These are phyloP conservation scores for Dorcus hopei DNA, from an alignment of 2,888 invertebrate genomes.

Conservation along the genomic window DNA sequence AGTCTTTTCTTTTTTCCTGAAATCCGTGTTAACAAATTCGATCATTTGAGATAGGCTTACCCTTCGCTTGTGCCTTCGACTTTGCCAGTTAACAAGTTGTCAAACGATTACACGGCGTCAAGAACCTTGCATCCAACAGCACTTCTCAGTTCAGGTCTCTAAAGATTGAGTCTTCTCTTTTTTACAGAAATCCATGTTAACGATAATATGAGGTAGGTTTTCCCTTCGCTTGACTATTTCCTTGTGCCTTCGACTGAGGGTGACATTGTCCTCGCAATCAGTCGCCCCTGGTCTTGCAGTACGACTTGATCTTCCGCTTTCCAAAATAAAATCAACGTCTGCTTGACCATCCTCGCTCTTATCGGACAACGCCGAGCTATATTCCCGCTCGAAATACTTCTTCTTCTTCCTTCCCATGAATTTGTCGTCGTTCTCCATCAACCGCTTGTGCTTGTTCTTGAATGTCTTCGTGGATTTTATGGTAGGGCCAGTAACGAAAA, in stretches of 20 bases:
- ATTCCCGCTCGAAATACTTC: slow-evolving; percentile 44
- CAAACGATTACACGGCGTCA: slow-evolving; percentile 57
- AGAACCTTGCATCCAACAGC: slow-evolving; percentile 57
- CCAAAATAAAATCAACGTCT: slow-evolving; percentile 49
- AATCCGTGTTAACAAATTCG: too few species aligned
- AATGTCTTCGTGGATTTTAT: slow-evolving; percentile 77
- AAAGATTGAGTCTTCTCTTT: slow-evolving; percentile 64
- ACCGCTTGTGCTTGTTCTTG: slow-evolving; percentile 58
- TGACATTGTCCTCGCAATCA: slow-evolving; percentile 47
- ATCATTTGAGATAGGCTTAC: too few species aligned
- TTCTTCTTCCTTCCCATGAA: slow-evolving; percentile 36
- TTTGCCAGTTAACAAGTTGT: slow-evolving; percentile 33
- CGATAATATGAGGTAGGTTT: slow-evolving; percentile 50
- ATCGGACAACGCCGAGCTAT: slow-evolving; percentile 48
- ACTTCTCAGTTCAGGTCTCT: slow-evolving; percentile 64
- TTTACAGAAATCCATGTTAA: slow-evolving; percentile 67
- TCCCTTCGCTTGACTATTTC: slow-evolving; percentile 41
- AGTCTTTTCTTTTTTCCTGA: too few species aligned
- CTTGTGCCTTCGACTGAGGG: neutral
- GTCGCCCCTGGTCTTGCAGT: slow-evolving; percentile 53
- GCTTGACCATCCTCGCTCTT: slow-evolving; percentile 37
- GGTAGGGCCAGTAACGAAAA: slow-evolving; percentile 64
- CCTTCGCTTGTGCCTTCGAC: too few species aligned
- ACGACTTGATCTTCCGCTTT: slow-evolving; percentile 46
- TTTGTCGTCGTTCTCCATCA: slow-evolving; percentile 45